These are phyloP conservation scores for Lagopus leucura DNA, from an alignment of 2,113 vertebrate genomes.

Conservation along the genomic window DNA sequence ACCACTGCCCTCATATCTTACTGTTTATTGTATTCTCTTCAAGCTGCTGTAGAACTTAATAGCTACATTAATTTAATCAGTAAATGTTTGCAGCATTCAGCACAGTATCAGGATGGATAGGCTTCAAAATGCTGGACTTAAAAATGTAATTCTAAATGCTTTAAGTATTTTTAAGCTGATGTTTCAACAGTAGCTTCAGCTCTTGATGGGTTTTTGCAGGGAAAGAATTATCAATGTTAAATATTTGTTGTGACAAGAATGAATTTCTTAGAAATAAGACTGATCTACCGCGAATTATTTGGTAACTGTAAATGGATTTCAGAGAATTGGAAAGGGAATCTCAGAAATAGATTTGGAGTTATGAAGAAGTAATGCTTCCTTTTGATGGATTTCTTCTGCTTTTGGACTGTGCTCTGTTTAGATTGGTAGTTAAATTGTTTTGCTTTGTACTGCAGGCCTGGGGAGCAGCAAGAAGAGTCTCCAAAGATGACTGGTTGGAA, in stretches of 20 bases:
- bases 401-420: not conserved
- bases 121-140: not conserved
- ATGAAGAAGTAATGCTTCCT: not conserved
- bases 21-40: not conserved
- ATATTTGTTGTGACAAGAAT: not conserved
- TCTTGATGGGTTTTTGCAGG: not conserved
- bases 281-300: not conserved
- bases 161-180: slow-evolving; percentile 2
- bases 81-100: not conserved
- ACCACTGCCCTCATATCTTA: not conserved
- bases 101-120: not conserved
- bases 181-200: not conserved
- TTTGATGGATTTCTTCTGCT: not conserved
- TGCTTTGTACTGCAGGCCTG: slow-evolving; percentile 85
- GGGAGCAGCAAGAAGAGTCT: slow-evolving; percentile 97
- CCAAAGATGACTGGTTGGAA: slow-evolving; percentile 98
- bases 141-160: not conserved
- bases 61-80: not conserved
- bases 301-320: not conserved
- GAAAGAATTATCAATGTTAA: slow-evolving; percentile 9
- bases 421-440: not conserved
- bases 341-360: not conserved
- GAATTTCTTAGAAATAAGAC: not conserved
- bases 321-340: not conserved
- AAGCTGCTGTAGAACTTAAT: not conserved